phyloP scores from a whole-genome alignment of 2,888 invertebrate species.

The Ennomos erosarius region DNA sequence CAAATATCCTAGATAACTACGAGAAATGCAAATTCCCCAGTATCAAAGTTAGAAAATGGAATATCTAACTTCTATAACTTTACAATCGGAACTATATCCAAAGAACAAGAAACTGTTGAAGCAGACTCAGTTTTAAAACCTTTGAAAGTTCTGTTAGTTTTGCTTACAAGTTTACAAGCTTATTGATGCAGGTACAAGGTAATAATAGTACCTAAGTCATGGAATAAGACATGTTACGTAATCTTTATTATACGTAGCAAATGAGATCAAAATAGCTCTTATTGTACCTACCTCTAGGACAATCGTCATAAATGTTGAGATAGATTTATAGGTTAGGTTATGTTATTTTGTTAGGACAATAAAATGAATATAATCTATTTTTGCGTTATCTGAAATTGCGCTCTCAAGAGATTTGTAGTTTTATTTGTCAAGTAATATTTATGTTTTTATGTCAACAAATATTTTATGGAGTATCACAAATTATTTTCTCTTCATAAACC shows the following conservation, averaged over 20 bases:
- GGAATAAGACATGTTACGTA: no score
- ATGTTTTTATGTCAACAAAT: neutral
- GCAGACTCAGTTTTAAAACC: conserved; percentile 18
- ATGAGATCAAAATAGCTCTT: no score
- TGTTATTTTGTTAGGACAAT: no score
- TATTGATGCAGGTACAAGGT: neutral
- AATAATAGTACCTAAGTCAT: neutral
- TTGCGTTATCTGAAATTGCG: neutral
- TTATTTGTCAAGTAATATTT: conserved; percentile 1
- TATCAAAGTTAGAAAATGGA: conserved; percentile 29
- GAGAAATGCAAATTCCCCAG: conserved; percentile 28
- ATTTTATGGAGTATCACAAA: conserved; percentile 17
- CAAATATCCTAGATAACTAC: conserved; percentile 13
- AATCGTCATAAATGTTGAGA: no score
- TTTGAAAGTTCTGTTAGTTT: conserved; percentile 10
- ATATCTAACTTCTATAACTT: conserved; percentile 30
- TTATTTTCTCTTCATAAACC: conserved; percentile 22
- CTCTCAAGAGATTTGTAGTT: neutral
- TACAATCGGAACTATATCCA: conserved; percentile 31
- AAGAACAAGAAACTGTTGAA: conserved; percentile 26
- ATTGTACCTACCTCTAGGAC: no score
- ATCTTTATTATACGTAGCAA: no score
- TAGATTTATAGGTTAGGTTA: no score
- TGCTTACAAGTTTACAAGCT: conserved; percentile 2
- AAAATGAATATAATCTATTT: neutral